A percentile compares a stretch with the other conserved stretches of the same genome.
phyloP scores from a whole-genome alignment of 2,888 invertebrate species.

The Periphyllus acericola region DNA sequence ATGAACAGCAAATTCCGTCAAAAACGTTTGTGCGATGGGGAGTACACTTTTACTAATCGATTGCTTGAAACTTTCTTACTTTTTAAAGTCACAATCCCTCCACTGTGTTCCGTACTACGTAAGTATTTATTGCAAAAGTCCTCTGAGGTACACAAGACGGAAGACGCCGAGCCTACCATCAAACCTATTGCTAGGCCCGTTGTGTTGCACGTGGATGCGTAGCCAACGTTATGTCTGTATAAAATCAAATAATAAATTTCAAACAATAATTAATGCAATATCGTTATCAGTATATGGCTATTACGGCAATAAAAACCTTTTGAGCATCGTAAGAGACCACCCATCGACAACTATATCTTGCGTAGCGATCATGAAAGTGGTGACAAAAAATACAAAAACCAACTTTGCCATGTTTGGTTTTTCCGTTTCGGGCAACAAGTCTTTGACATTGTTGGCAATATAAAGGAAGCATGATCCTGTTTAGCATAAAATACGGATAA shows the following conservation, averaged over 20 bases:
- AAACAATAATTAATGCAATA: too few species aligned
- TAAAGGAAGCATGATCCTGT: slow-evolving; percentile 3
- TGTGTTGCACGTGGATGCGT: slow-evolving; percentile 98
- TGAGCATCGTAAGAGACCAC: slow-evolving; percentile 98
- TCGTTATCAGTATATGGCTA: background rate
- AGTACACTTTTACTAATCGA: background rate
- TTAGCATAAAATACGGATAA: background rate
- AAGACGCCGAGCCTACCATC: slow-evolving; percentile 95
- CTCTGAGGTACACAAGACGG: slow-evolving; percentile 93
- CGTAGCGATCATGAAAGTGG: slow-evolving; percentile 71
- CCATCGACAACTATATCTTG: slow-evolving; percentile 99
- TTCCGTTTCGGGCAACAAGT: background rate
- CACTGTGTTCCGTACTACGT: slow-evolving; percentile 67
- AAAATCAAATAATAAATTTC: background rate
- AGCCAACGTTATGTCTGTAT: slow-evolving; percentile 89
- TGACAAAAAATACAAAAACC: slow-evolving; percentile 91
- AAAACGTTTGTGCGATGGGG: background rate
- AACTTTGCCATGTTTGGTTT: slow-evolving; percentile 74
- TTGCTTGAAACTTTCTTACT: background rate
- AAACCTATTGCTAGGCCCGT: slow-evolving; percentile 98
- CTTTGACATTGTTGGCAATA: background rate
- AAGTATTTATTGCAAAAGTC: slow-evolving; percentile 96
- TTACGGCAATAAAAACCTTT: slow-evolving; percentile 72
- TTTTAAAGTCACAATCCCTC: slow-evolving; percentile 38
- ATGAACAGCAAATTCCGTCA: background rate